Evolutionary conservation across 1,140 invertebrate genomes (phyloP).

Genomic region (Agrilus planipennis): DNA sequence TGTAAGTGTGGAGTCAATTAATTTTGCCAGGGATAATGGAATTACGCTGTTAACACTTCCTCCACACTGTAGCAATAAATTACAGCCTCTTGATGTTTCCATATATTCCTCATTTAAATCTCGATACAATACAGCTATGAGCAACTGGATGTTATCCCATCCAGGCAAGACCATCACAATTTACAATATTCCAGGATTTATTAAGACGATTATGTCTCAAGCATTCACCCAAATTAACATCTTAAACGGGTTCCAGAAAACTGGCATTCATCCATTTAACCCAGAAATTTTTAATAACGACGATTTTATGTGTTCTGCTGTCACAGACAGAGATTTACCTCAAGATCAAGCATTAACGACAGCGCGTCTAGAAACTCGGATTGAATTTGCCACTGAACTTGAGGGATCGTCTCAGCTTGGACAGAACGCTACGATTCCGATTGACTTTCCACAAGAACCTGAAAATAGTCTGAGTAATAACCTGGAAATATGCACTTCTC

Average conservation of each 20-base stretch:
- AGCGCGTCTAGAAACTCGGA: no score
- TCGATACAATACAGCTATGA: conserved; percentile 1
- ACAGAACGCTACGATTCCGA: no score
- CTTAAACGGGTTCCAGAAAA: conserved; percentile 3
- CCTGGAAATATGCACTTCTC: no score
- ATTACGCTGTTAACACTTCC: no score
- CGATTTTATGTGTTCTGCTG: conserved; percentile 3
- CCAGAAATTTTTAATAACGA: conserved; percentile 5
- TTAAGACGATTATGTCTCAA: conserved; percentile 1
- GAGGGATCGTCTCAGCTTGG: no score
- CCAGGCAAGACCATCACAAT: conserved; percentile 3
- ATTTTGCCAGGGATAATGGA: no score
- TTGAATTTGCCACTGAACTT: no score
- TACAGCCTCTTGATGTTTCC: conserved; percentile 4
- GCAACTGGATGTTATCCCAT: conserved; percentile 3
- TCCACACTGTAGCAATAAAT: conserved; percentile 5
- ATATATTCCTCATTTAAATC: conserved; percentile 6
- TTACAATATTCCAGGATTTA: conserved; percentile 1
- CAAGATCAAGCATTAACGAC: not conserved
- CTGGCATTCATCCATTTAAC: conserved; percentile 19
- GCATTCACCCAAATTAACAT: conserved; percentile 3
- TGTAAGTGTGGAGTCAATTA: no score
- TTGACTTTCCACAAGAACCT: no score
- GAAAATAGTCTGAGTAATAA: no score
- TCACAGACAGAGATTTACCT: conserved; percentile 1